These are phyloP conservation scores for Philantomba maxwellii DNA, from an alignment of 2,113 vertebrate genomes.

Conservation along the genomic window DNA sequence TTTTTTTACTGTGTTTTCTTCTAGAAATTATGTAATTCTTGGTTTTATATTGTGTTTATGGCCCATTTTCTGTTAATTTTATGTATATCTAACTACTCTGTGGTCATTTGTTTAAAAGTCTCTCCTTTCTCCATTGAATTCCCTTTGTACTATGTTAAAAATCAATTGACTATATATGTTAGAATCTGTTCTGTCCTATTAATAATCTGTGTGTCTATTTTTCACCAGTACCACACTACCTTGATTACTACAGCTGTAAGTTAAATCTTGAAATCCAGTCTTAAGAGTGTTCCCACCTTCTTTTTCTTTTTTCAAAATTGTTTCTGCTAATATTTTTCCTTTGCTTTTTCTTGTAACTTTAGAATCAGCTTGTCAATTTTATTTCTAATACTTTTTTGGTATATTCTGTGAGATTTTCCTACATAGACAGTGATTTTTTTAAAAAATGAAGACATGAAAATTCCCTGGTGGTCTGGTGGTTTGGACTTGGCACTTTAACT, in stretches of 20 bases:
- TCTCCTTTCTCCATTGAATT: background rate
- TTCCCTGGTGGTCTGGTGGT: background rate
- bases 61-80: conserved; percentile 1
- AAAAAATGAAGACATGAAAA: background rate
- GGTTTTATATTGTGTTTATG: background rate
- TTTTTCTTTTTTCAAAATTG: background rate
- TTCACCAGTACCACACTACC: background rate
- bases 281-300: background rate
- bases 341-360: background rate
- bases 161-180: background rate
- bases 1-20: background rate
- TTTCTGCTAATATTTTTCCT: background rate
- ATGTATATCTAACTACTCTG: background rate
- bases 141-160: background rate
- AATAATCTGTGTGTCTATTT: background rate
- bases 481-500: background rate
- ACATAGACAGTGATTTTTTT: background rate
- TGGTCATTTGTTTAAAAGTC: background rate
- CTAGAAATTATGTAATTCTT: background rate
- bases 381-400: background rate
- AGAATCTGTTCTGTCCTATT: background rate
- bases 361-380: background rate
- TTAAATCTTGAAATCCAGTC: background rate
- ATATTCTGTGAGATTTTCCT: background rate
- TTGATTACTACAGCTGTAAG: background rate